Percentiles rank a stretch among this genome's conserved stretches.
Evolutionary conservation across 1,140 invertebrate genomes (phyloP).

Genomic region (Aphidius gifuensis): DNA sequence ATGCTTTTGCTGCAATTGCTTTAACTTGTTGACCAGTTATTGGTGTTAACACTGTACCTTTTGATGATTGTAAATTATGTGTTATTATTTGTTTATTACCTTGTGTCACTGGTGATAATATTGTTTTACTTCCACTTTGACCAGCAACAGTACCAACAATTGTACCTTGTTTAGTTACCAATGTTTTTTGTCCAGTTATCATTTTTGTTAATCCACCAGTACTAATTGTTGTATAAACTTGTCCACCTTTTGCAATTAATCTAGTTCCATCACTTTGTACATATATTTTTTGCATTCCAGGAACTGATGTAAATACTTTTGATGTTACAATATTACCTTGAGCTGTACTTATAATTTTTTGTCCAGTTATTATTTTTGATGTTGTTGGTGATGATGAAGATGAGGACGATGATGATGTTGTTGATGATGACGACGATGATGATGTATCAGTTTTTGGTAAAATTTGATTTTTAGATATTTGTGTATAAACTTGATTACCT

Average conservation of each 20-base stretch:
- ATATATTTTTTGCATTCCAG: constrained; percentile 24
- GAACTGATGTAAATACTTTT: constrained; percentile 36
- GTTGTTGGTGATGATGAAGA: constrained; percentile 44
- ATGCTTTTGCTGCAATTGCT: constrained; percentile 44
- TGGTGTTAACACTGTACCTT: constrained; percentile 54
- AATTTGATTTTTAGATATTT: constrained; percentile 52
- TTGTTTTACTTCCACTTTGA: constrained; percentile 51
- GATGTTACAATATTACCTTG: constrained; percentile 35
- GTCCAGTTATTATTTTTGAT: constrained; percentile 52
- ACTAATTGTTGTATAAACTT: constrained; percentile 38
- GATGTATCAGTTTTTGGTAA: constrained; percentile 37
- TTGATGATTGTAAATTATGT: constrained; percentile 38
- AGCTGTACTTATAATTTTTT: constrained; percentile 42
- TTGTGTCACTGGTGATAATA: constrained; percentile 47
- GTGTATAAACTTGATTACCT: constrained; percentile 40
- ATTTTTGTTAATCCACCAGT: constrained; percentile 35
- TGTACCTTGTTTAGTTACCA: constrained; percentile 34
- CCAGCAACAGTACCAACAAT: constrained; percentile 30
- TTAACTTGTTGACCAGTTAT: constrained; percentile 51
- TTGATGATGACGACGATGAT: constrained; percentile 51
- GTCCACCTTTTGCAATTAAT: constrained; percentile 37
- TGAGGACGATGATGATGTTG: constrained; percentile 38
- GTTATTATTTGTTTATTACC: constrained; percentile 36
- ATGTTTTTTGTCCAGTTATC: constrained; percentile 37
- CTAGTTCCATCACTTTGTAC: constrained; percentile 10